Conservation (phyloP, 2,113 vertebrate species). For the Neolamprologus hecqui region DNA sequence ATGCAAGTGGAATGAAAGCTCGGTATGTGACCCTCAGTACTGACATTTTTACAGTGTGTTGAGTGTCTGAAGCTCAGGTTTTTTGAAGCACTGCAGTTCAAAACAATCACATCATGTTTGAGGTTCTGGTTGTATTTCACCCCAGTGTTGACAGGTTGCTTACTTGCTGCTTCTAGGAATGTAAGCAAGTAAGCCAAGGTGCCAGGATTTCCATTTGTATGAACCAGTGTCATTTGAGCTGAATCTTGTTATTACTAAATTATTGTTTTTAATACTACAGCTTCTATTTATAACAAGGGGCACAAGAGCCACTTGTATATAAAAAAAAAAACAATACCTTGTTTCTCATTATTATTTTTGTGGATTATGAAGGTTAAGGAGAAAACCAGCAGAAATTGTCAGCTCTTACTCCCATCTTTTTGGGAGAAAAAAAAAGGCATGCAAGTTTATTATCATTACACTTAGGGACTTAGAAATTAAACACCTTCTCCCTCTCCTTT, state of each 20-base stretch:
- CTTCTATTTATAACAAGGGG: neutral
- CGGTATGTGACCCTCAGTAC: neutral
- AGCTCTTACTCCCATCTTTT: neutral
- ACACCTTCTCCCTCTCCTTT: neutral
- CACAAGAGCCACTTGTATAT: neutral
- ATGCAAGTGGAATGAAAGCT: neutral
- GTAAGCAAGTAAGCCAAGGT: neutral
- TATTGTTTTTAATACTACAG: neutral
- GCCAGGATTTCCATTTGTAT: neutral
- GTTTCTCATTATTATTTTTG: neutral
- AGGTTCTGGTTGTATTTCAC: neutral
- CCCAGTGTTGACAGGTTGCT: neutral
- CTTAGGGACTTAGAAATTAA: neutral
- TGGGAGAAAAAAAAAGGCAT: neutral
- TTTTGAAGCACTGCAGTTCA: neutral
- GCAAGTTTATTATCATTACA: neutral
- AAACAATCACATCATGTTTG: neutral
- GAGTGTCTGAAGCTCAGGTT: neutral
- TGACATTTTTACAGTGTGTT: neutral
- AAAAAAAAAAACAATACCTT: neutral
- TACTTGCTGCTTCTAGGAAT: neutral
- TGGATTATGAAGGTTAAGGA: neutral
- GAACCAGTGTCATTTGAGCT: neutral
- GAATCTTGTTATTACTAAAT: neutral
- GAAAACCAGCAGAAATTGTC: neutral